Evolutionary conservation across 2,888 invertebrate species (phyloP).

Genomic region (Luperina nickerlii): DNA sequence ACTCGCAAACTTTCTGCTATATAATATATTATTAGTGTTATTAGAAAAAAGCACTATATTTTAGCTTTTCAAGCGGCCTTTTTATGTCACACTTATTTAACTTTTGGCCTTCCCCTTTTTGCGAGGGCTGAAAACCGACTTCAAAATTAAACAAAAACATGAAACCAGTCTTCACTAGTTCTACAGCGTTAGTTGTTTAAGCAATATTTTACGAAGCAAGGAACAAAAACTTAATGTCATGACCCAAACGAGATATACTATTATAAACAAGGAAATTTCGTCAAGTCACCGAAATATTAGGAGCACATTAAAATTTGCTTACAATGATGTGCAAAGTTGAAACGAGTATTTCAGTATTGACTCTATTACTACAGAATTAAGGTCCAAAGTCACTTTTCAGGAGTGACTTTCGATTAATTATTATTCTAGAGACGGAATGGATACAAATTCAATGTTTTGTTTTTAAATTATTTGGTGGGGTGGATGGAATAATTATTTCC

Average conservation of each 20-base stretch:
- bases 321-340: conserved; percentile 69
- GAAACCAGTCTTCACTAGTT: conserved; percentile 22
- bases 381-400: conserved; percentile 23
- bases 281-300: conserved; percentile 71
- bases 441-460: conserved; percentile 65
- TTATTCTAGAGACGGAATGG: conserved; percentile 58
- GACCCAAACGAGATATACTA: conserved; percentile 59
- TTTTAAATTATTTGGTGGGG: conserved; percentile 54
- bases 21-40: no score
- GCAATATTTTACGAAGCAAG: conserved; percentile 58
- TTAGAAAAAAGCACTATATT: background rate
- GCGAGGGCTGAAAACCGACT: conserved; percentile 21
- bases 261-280: conserved; percentile 59
- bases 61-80: conserved; percentile 12
- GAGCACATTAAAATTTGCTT: conserved; percentile 72
- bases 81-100: conserved; percentile 20
- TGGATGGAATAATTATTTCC: conserved; percentile 52
- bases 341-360: conserved; percentile 43
- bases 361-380: conserved; percentile 6
- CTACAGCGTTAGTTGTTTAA: conserved; percentile 40
- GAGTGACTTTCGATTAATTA: conserved; percentile 49
- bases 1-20: no score
- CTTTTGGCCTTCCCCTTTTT: conserved; percentile 28
- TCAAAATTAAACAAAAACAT: conserved; percentile 40
- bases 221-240: conserved; percentile 65